phyloP scores from a whole-genome alignment of 2,113 vertebrate species.

The Probosciger aterrimus region DNA sequence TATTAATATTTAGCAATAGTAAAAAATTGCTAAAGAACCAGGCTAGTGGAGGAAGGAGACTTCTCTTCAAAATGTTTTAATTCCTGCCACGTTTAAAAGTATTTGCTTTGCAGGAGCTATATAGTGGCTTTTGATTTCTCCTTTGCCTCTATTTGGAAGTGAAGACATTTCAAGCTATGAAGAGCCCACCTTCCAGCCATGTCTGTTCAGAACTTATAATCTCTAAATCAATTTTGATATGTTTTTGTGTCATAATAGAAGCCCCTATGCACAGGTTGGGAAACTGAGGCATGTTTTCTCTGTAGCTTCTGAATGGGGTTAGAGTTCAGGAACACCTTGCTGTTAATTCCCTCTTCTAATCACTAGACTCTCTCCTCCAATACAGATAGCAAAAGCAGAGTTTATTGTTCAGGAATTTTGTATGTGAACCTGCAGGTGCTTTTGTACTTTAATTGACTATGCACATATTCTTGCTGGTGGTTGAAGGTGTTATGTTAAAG shows the following conservation, averaged over 20 bases:
- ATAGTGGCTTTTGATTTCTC: background rate
- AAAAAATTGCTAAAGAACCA: background rate
- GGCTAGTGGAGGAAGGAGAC: background rate
- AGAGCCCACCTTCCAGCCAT: background rate
- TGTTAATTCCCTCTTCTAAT: background rate
- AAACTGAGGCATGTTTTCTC: background rate
- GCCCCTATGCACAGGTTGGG: rapidly evolving
- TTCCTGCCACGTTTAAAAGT: background rate
- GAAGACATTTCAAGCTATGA: background rate
- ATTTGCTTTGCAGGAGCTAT: background rate
- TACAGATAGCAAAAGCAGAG: background rate
- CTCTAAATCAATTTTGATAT: rapidly evolving
- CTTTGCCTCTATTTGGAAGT: background rate
- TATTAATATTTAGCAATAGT: background rate
- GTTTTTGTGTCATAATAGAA: background rate
- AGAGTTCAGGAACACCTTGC: background rate
- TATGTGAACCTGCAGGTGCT: background rate
- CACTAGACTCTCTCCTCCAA: background rate
- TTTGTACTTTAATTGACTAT: background rate
- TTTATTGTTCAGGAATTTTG: background rate
- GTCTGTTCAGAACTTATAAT: background rate
- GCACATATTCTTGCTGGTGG: background rate
- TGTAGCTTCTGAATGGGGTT: background rate
- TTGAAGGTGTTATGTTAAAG: background rate
- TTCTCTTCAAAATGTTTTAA: rapidly evolving